Conservation (phyloP, 2,113 vertebrate species). For the Callithrix jacchus region DNA sequence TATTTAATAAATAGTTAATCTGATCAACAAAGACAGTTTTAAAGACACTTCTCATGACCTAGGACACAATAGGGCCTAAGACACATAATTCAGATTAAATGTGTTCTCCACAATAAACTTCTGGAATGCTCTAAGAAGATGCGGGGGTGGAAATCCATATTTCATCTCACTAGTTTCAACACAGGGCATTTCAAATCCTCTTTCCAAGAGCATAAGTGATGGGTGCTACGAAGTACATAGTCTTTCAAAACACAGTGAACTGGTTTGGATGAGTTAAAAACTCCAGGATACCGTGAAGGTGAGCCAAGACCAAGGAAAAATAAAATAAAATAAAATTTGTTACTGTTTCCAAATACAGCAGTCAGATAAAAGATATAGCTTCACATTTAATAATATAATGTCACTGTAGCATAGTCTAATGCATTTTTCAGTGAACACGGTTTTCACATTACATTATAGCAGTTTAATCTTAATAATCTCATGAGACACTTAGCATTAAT, state of each 20-base stretch:
- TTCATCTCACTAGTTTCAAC: constrained; percentile 30
- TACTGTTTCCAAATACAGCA: neutral
- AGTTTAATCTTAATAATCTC: neutral
- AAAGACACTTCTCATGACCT: neutral
- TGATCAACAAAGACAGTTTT: constrained; percentile 12
- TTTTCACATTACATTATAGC: neutral
- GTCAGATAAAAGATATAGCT: neutral
- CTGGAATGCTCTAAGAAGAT: neutral
- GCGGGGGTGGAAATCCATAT: neutral
- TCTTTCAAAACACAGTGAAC: constrained; percentile 2
- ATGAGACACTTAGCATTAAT: neutral
- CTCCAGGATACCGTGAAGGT: neutral
- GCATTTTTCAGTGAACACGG: neutral
- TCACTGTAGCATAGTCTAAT: neutral
- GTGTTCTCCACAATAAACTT: neutral
- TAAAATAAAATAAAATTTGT: neutral
- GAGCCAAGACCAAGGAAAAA: neutral
- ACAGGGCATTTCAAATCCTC: neutral
- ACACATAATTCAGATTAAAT: constrained; percentile 32
- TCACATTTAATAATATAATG: neutral
- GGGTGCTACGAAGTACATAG: neutral
- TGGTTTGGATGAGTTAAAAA: neutral
- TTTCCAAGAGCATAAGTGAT: neutral
- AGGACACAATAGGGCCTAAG: neutral
- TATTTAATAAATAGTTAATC: constrained; percentile 31